Percentiles rank a stretch among this genome's conserved stretches.
phyloP scores from a whole-genome alignment of 2,888 invertebrate species.

The Lomographa bimaculata region DNA sequence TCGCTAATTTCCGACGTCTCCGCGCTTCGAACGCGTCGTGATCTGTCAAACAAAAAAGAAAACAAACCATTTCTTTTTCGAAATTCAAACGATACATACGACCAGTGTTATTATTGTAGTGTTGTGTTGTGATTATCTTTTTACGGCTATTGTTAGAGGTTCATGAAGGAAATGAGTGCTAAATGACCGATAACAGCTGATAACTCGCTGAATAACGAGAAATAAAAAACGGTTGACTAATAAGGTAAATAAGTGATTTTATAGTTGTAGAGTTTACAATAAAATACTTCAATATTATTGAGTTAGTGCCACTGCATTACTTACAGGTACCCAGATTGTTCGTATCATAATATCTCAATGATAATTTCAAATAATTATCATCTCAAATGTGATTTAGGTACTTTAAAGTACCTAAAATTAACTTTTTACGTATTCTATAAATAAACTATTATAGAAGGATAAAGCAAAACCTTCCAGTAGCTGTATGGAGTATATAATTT shows the following conservation, averaged over 20 bases:
- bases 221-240: conserved; percentile 18
- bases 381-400: no score
- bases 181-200: conserved; percentile 61
- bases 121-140: conserved; percentile 29
- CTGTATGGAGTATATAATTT: no score
- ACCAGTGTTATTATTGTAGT: conserved; percentile 15
- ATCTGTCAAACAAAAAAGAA: conserved; percentile 42
- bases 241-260: conserved; percentile 4
- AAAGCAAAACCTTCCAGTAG: no score
- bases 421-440: no score
- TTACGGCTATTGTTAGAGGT: conserved; percentile 44
- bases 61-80: conserved; percentile 34
- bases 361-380: no score
- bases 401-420: no score
- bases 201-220: conserved; percentile 40
- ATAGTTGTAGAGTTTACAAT: no score
- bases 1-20: conserved; percentile 22
- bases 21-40: conserved; percentile 47
- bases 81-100: conserved; percentile 37
- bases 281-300: no score
- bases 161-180: conserved; percentile 63
- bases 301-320: no score
- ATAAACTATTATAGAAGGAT: no score
- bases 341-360: no score
- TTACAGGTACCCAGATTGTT: no score